Evolutionary conservation across 2,797 vertebrate genomes (phyloP).

Genomic region (Lithobates pipiens): DNA sequence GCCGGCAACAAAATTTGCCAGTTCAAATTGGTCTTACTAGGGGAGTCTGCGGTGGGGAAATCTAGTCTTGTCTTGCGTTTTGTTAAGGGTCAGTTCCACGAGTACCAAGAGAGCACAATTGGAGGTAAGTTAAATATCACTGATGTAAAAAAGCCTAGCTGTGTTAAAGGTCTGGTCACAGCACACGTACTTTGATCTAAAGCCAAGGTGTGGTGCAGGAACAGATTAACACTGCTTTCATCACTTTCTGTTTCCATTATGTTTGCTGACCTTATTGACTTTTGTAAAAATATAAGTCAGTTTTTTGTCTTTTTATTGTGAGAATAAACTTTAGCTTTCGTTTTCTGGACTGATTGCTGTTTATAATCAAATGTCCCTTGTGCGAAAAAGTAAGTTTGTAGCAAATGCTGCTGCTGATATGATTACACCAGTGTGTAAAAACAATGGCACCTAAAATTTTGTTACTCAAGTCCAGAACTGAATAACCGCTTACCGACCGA

Average conservation of each 20-base stretch:
- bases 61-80: slow-evolving; percentile 98
- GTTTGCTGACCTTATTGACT: not conserved
- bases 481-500: too few species aligned
- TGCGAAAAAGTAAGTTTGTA: not conserved
- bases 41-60: slow-evolving; percentile 96
- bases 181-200: not conserved
- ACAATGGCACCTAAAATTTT: not conserved
- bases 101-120: slow-evolving; percentile 99
- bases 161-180: not conserved
- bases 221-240: not conserved
- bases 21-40: slow-evolving; percentile 96
- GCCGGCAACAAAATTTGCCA: slow-evolving; percentile 98
- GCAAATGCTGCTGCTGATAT: not conserved
- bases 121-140: slow-evolving; percentile 85
- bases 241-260: not conserved
- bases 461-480: too few species aligned
- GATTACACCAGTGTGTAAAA: not conserved
- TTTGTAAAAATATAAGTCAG: too few species aligned
- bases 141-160: not conserved
- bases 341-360: not conserved
- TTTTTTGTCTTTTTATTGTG: not conserved
- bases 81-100: slow-evolving; percentile 98
- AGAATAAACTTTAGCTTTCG: not conserved
- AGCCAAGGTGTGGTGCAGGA: not conserved
- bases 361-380: too few species aligned